Evolutionary conservation across 2,797 vertebrate species (phyloP).

Genomic region (Sebastolobus altivelis): DNA sequence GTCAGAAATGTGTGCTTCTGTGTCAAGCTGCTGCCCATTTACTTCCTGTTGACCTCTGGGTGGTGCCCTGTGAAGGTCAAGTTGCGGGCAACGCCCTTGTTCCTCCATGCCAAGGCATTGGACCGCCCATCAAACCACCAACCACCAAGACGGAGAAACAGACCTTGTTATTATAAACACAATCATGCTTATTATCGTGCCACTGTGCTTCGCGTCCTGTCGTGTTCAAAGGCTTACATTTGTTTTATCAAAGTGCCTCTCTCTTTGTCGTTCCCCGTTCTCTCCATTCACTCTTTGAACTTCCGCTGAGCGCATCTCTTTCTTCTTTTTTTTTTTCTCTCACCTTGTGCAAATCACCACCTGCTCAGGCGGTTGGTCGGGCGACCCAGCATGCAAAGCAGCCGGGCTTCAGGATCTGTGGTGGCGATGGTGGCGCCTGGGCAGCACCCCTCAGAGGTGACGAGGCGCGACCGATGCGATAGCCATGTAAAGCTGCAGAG

Average conservation of each 20-base stretch:
- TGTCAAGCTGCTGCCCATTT: constrained; percentile 43
- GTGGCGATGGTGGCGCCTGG: not conserved
- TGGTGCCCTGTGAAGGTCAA: constrained; percentile 68
- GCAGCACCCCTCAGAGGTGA: constrained; percentile 21
- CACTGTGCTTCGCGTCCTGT: constrained; percentile 68
- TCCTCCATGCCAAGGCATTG: constrained; percentile 55
- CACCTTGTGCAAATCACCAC: constrained; percentile 69
- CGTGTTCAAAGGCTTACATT: constrained; percentile 71
- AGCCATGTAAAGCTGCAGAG: constrained; percentile 56
- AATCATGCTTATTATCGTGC: constrained; percentile 77
- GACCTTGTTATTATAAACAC: constrained; percentile 78
- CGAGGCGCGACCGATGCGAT: constrained; percentile 42
- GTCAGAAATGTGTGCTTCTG: constrained; percentile 49
- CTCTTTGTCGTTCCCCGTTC: constrained; percentile 25
- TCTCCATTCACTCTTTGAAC: constrained; percentile 44
- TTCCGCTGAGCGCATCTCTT: constrained; percentile 24
- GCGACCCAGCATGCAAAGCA: constrained; percentile 68
- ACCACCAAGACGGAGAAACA: constrained; percentile 71
- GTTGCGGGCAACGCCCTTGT: constrained; percentile 60
- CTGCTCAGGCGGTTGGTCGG: constrained; percentile 36
- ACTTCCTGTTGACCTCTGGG: constrained; percentile 81
- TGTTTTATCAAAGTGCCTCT: constrained; percentile 66
- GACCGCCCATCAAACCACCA: constrained; percentile 69
- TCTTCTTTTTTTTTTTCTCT: constrained; percentile 19
- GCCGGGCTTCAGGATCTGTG: constrained; percentile 18